Percentiles rank a stretch among this genome's conserved stretches.
Evolutionary conservation across 2,797 vertebrate genomes (phyloP).

Genomic region (Microctenopoma lineatum): DNA sequence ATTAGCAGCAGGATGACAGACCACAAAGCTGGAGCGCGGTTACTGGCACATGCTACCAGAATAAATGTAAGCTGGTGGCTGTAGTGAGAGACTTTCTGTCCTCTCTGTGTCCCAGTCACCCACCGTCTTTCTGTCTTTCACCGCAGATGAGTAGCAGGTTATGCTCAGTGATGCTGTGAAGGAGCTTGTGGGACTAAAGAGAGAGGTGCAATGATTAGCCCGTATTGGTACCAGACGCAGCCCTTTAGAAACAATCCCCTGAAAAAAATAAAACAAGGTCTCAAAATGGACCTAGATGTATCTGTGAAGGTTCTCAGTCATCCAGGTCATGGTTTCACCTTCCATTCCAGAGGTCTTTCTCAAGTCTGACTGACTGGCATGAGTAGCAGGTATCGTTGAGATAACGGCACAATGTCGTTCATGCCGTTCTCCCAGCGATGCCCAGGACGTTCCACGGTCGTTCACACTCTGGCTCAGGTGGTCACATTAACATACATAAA

Average conservation of each 20-base stretch:
- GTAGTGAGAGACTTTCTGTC: conserved; percentile 22
- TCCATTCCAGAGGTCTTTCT: too few relatives aligned
- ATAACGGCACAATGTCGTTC: too few relatives aligned
- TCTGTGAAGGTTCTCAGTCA: too few relatives aligned
- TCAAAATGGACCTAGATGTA: too few relatives aligned
- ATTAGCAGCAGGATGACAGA: conserved; percentile 66
- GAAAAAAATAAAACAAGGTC: neutral
- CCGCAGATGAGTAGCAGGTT: conserved; percentile 28
- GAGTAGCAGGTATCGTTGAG: too few relatives aligned
- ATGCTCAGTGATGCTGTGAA: conserved; percentile 30
- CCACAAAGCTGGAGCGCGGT: conserved; percentile 43
- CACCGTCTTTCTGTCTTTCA: conserved; percentile 11
- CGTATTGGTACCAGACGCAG: conserved; percentile 12
- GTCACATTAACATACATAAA: too few relatives aligned
- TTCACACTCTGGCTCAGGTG: too few relatives aligned
- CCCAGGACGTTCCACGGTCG: too few relatives aligned
- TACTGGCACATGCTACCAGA: conserved; percentile 52
- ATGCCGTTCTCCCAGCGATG: too few relatives aligned
- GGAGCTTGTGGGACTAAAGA: conserved; percentile 19
- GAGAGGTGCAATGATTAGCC: conserved; percentile 24
- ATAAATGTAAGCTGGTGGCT: conserved; percentile 57
- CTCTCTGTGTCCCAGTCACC: conserved; percentile 23
- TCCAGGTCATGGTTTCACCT: too few relatives aligned
- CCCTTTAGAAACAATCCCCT: conserved; percentile 2
- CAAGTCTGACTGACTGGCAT: too few relatives aligned